Percentiles rank a stretch among this genome's conserved stretches.
These are phyloP conservation scores for Phrynocephalus versicolor DNA, from an alignment of 2,113 vertebrate species.

Conservation along the genomic window DNA sequence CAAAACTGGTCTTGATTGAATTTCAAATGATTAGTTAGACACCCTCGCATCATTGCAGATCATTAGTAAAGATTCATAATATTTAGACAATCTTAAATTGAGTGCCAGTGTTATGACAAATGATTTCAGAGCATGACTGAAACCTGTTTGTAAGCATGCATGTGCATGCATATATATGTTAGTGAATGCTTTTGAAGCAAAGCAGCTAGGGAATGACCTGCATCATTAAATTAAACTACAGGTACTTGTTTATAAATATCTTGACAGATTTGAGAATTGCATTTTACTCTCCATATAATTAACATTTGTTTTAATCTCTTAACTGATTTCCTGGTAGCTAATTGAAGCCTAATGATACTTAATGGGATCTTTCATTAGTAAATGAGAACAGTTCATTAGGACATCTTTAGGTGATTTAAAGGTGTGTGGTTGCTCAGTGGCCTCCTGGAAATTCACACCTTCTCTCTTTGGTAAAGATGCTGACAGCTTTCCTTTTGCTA, in stretches of 20 bases:
- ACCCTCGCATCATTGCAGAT: not conserved
- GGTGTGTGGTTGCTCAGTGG: conserved; percentile 15
- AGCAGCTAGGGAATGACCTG: not conserved
- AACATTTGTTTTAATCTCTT: not conserved
- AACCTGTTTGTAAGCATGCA: not conserved
- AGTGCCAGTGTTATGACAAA: not conserved
- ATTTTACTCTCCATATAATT: not conserved
- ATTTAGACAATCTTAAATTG: conserved; percentile 1
- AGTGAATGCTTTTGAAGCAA: not conserved
- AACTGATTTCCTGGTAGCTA: not conserved
- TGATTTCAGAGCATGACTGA: not conserved
- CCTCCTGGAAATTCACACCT: not conserved
- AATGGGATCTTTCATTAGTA: not conserved
- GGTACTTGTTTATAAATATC: not conserved
- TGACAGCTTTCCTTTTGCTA: not conserved
- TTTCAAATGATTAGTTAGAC: rapidly evolving
- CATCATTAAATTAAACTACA: not conserved
- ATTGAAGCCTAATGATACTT: not conserved
- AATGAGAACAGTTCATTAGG: conserved; percentile 2
- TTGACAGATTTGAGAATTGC: not conserved
- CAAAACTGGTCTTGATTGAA: not conserved
- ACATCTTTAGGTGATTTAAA: conserved; percentile 12
- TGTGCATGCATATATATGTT: too few species aligned
- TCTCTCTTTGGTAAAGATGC: not conserved
- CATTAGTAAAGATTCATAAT: not conserved